Evolutionary conservation across 2,888 invertebrate species (phyloP).

Genomic region (Drosophila affinis): DNA sequence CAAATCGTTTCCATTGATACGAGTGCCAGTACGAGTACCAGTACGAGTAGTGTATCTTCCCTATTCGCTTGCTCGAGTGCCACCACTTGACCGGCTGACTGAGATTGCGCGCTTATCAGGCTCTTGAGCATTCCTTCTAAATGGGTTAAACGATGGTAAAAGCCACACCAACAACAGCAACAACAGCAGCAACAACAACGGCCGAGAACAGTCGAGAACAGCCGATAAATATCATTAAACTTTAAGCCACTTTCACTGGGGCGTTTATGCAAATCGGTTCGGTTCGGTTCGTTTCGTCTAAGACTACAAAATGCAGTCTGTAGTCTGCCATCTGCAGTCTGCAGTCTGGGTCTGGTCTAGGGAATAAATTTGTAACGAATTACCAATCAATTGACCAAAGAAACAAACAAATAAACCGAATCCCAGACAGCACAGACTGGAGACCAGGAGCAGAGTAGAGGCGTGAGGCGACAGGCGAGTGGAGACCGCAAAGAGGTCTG

Average conservation of each 20-base stretch:
- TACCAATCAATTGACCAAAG: constrained; percentile 62
- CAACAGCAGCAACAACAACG: constrained; percentile 28
- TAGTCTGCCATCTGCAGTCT: background rate
- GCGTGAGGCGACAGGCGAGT: background rate
- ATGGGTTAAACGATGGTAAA: constrained; percentile 30
- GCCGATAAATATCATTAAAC: constrained; percentile 52
- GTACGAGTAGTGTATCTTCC: background rate
- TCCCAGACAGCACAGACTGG: constrained; percentile 8
- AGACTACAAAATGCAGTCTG: constrained; percentile 28
- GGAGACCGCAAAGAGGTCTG: constrained; percentile 44
- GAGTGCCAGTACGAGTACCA: background rate
- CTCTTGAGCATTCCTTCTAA: constrained; percentile 8
- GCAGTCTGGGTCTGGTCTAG: constrained; percentile 4
- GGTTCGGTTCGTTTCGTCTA: constrained; percentile 5
- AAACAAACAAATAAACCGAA: constrained; percentile 45
- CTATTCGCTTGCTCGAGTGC: background rate
- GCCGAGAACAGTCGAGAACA: constrained; percentile 37
- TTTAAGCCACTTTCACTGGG: constrained; percentile 48
- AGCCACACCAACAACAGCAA: constrained; percentile 29
- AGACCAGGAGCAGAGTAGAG: background rate
- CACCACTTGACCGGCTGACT: constrained; percentile 20
- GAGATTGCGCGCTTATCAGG: constrained; percentile 37
- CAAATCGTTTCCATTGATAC: constrained; percentile 11
- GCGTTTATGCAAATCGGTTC: constrained; percentile 44
- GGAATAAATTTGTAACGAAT: constrained; percentile 57